Evolutionary conservation across 2,888 invertebrate species (phyloP).

Genomic region (Drosophila picticornis): DNA sequence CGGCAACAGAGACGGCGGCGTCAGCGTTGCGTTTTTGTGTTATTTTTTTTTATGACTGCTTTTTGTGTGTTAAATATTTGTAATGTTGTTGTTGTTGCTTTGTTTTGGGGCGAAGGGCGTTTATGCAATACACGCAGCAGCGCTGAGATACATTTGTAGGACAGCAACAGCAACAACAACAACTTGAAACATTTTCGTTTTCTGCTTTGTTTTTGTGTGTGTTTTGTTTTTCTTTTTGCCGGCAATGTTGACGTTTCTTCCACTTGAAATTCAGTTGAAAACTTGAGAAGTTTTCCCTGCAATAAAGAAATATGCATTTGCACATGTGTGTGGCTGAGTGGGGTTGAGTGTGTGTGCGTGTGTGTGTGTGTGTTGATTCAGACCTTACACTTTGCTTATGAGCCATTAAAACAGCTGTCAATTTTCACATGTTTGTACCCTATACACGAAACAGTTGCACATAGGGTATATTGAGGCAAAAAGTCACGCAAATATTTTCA

Average conservation of each 20-base stretch:
- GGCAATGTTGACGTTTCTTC: conserved; percentile 40
- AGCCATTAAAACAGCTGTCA: conserved; percentile 31
- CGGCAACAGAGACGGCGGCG: conserved; percentile 14
- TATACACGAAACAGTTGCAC: not conserved
- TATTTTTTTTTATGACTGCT: conserved; percentile 9
- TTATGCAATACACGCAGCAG: conserved; percentile 53
- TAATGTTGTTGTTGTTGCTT: conserved; percentile 3
- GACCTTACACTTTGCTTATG: conserved; percentile 14
- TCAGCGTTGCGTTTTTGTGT: conserved; percentile 37
- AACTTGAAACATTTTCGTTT: conserved; percentile 1
- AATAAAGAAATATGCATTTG: conserved; percentile 4
- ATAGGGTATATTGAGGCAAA: not conserved
- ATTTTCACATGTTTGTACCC: conserved; percentile 18
- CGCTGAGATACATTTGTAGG: conserved; percentile 50
- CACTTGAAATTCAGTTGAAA: conserved; percentile 12
- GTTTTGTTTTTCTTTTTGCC: conserved; percentile 15
- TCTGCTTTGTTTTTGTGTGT: conserved; percentile 1
- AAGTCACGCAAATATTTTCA: not conserved
- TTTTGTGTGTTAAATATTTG: conserved; percentile 21
- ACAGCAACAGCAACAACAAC: conserved; percentile 22
- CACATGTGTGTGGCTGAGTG: not conserved
- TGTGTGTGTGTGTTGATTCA: conserved; percentile 16
- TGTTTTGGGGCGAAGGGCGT: conserved; percentile 34
- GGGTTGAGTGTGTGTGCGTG: not conserved
- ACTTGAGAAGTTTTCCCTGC: conserved; percentile 25